Evolutionary conservation across 2,888 invertebrate genomes (phyloP), one percentile per base, ranked within the genome.

Genomic region (Cantharis flavilabris): DNA sequence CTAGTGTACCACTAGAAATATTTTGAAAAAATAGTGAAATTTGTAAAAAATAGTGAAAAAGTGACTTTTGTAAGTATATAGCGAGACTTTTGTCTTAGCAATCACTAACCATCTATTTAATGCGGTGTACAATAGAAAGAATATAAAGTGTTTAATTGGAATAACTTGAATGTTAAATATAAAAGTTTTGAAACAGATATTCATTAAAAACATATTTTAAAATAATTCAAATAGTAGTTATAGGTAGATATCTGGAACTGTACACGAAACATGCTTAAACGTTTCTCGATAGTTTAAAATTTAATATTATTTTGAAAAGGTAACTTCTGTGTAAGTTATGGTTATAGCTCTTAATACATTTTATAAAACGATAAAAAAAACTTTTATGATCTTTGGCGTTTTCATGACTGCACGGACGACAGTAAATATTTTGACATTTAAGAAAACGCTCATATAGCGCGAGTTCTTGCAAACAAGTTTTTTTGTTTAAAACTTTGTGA

Each of bases 391-490:
- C 65, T 67, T 67, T 67, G 65, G 23, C 65, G 65, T 67, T 67
- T 67, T 67, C 65, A 67, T 67, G 65, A 67, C 49, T 49, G 65
- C n/a, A 23, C 18, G 65, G 65, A 23, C 23, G 20, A 20, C 23
- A 71, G 71, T 62, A 65, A 75, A 75, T 72, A 75, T 78, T 78
- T 71, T 78, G 78, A 76, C 75, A 78, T 78, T 78, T 78, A 78
- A 67, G 67, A 72, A 75, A 77, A 72, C 75, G 71, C 74, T 74
- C 75, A 77, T 64, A 64, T 67, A 67, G 65, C 65, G 65, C 23
- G 23, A 67, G 23, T 67, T 67, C 23, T 20, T 7, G 23, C 65
- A 23, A 67, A 67, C n/a, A 67, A 67, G 23, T 30, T 67, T 67
- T 67, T 23, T 67, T 67, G 23, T 67, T 67, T 26, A 13, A 26